Evolutionary conservation across 2,888 invertebrate species (phyloP).

Genomic region (Steromphala cineraria): DNA sequence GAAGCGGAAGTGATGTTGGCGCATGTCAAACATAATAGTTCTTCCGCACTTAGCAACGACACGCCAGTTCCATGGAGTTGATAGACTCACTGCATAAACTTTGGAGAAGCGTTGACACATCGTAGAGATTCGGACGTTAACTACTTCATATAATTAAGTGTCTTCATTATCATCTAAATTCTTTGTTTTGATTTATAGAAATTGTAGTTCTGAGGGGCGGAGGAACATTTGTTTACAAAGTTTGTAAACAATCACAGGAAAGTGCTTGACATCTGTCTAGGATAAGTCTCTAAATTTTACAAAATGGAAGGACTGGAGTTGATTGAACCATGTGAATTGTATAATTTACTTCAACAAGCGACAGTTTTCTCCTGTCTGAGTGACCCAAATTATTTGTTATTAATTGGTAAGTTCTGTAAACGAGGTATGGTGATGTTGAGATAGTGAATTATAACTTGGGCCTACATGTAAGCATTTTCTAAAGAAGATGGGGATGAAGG

Average conservation of each 20-base stretch:
- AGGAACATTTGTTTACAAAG: slow-evolving; percentile 37
- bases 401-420: slow-evolving; percentile 68
- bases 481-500: too few species aligned
- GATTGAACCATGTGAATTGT: slow-evolving; percentile 69
- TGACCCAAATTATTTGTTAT: slow-evolving; percentile 67
- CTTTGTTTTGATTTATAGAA: neutral
- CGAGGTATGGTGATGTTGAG: neutral
- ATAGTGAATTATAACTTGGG: too few species aligned
- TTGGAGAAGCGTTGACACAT: too few species aligned
- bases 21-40: slow-evolving; percentile 35
- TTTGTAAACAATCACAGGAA: slow-evolving; percentile 15
- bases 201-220: neutral
- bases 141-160: too few species aligned
- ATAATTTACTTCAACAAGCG: slow-evolving; percentile 73
- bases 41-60: slow-evolving; percentile 57
- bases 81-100: too few species aligned
- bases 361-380: slow-evolving; percentile 64
- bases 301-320: slow-evolving; percentile 66
- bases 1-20: slow-evolving; percentile 28
- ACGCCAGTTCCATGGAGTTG: too few species aligned
- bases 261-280: neutral
- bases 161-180: neutral
- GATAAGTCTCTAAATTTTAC: neutral
- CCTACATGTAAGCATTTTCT: too few species aligned
- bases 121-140: too few species aligned